Conservation (phyloP, 2,888 invertebrate species). For the Galeruca laticollis region DNA sequence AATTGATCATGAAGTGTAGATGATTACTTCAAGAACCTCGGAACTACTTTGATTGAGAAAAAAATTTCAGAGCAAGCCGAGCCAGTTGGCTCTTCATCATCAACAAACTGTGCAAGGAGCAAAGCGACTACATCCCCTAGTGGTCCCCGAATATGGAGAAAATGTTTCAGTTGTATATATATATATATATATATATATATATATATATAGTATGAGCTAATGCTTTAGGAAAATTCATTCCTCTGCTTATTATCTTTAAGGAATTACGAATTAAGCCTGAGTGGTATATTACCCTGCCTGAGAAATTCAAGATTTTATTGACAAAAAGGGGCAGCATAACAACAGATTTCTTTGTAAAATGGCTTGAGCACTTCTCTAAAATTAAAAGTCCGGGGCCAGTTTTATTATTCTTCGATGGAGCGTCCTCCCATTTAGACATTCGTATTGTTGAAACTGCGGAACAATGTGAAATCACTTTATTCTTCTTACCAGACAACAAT, state of each 20-base stretch:
- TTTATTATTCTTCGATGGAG: background rate
- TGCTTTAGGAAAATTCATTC: too few relatives aligned
- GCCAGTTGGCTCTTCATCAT: background rate
- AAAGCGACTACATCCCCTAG: too few relatives aligned
- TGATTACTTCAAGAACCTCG: background rate
- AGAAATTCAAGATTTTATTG: background rate
- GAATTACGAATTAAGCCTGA: background rate
- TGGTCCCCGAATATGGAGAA: too few relatives aligned
- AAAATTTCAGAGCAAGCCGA: background rate
- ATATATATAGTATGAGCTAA: too few relatives aligned
- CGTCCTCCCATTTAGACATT: background rate
- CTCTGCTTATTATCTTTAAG: too few relatives aligned
- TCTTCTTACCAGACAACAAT: background rate
- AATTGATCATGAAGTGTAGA: background rate
- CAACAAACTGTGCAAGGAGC: background rate
- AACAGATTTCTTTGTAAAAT: background rate
- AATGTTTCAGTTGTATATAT: too few relatives aligned
- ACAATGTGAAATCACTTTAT: background rate
- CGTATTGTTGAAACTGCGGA: background rate
- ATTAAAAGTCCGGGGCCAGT: background rate
- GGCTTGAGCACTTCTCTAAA: background rate
- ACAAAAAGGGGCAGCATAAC: background rate
- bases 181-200: too few relatives aligned
- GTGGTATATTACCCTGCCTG: background rate
- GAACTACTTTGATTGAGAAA: background rate